Evolutionary conservation across 2,888 invertebrate species (phyloP).

Genomic region (Lasioglossum morio): DNA sequence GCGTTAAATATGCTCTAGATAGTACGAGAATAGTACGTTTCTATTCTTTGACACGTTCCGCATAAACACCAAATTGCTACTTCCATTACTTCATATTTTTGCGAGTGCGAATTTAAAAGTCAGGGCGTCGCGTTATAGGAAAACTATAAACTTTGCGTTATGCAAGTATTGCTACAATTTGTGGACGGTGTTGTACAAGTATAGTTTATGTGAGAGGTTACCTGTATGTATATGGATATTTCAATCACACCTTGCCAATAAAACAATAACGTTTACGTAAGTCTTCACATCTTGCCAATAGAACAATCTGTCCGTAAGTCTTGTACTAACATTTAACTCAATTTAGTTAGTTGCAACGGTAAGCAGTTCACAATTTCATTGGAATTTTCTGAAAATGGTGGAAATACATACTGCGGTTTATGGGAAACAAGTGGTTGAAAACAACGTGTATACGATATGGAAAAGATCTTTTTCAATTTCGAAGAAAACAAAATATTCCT

Average conservation of each 20-base stretch:
- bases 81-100: not conserved
- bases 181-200: too few species aligned
- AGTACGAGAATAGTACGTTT: too few species aligned
- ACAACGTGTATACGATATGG: not conserved
- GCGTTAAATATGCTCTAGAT: too few species aligned
- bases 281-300: too few species aligned
- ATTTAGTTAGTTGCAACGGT: not conserved
- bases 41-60: too few species aligned
- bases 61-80: too few species aligned
- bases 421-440: not conserved
- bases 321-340: too few species aligned
- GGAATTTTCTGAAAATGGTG: not conserved
- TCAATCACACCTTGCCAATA: too few species aligned
- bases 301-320: too few species aligned
- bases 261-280: too few species aligned
- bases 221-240: too few species aligned
- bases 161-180: not conserved
- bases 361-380: not conserved
- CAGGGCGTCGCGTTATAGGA: not conserved
- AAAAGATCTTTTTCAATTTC: not conserved
- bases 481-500: not conserved
- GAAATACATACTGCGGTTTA: not conserved
- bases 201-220: too few species aligned
- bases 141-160: not conserved
- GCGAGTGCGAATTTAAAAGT: not conserved